A percentile compares a stretch with the other conserved stretches of the same genome.
Evolutionary conservation across 1,140 invertebrate species (phyloP).

Genomic region (Aethina tumida): DNA sequence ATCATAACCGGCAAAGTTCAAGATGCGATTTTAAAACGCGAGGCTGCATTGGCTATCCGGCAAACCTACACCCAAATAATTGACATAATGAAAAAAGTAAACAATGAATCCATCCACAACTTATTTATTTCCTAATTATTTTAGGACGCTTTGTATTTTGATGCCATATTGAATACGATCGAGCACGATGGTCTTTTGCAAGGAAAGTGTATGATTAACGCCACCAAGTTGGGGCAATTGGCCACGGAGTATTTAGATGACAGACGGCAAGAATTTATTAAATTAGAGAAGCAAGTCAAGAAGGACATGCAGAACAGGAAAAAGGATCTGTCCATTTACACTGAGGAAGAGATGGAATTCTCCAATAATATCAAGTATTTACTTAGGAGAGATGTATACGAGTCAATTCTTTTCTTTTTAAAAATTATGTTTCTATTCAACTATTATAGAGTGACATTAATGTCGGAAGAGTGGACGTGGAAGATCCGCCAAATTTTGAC

Average conservation of each 20-base stretch:
- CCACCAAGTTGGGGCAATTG: conserved; percentile 50
- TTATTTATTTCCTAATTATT: conserved; percentile 15
- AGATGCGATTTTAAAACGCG: conserved; percentile 45
- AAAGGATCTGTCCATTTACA: conserved; percentile 40
- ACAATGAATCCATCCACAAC: conserved; percentile 2
- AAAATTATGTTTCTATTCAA: conserved; percentile 9
- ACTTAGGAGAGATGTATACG: conserved; percentile 46
- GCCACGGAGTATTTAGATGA: conserved; percentile 51
- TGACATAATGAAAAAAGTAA: conserved; percentile 49
- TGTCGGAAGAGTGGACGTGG: conserved; percentile 25
- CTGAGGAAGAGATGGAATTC: conserved; percentile 43
- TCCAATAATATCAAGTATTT: conserved; percentile 45
- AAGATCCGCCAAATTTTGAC: conserved; percentile 32
- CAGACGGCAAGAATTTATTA: conserved; percentile 45
- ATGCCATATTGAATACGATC: conserved; percentile 44
- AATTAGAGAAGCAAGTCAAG: conserved; percentile 44
- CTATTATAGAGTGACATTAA: conserved; percentile 37
- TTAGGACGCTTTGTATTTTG: conserved; percentile 50
- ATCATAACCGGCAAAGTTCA: conserved; percentile 44
- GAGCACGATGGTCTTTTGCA: conserved; percentile 45
- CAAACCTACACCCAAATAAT: conserved; percentile 48
- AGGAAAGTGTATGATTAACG: conserved; percentile 44
- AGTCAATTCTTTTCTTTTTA: conserved; percentile 3
- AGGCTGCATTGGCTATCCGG: conserved; percentile 46
- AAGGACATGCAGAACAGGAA: conserved; percentile 50